These are phyloP conservation scores for Listronotus oregonensis DNA, from an alignment of 1,140 invertebrate species.

Conservation along the genomic window DNA sequence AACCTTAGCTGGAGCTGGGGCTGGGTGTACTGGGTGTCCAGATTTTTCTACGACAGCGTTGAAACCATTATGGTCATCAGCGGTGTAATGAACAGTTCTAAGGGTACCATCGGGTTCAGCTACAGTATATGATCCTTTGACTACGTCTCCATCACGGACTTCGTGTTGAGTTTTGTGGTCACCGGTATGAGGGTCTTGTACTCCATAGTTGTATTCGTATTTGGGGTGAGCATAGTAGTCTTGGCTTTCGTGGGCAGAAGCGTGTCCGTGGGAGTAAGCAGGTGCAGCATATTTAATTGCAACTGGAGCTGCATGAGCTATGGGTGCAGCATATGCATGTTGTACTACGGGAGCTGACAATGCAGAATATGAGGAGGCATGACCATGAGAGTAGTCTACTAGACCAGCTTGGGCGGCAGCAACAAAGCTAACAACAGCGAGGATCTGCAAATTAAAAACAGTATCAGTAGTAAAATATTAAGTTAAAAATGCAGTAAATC, in stretches of 20 bases:
- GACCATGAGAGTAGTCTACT: slow-evolving; percentile 6
- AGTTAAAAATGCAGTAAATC: no score
- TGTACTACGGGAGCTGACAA: not conserved
- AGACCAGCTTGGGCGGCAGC: slow-evolving; percentile 5
- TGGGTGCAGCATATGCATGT: slow-evolving; percentile 1
- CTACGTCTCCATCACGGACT: slow-evolving; percentile 56
- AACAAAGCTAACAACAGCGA: not conserved
- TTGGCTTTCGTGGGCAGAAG: slow-evolving; percentile 37
- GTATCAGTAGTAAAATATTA: no score
- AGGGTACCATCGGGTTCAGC: slow-evolving; percentile 58
- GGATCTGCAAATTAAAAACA: not conserved
- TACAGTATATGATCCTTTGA: slow-evolving; percentile 57
- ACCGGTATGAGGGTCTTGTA: slow-evolving; percentile 58
- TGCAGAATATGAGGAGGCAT: slow-evolving; percentile 6
- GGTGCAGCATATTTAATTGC: slow-evolving; percentile 7
- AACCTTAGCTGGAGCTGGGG: slow-evolving; percentile 16
- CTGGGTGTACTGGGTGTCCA: slow-evolving; percentile 33
- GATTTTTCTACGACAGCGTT: slow-evolving; percentile 53
- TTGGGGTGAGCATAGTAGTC: slow-evolving; percentile 60
- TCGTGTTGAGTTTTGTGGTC: slow-evolving; percentile 60
- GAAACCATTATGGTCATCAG: slow-evolving; percentile 59
- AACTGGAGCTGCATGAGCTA: not conserved
- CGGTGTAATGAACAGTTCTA: slow-evolving; percentile 58
- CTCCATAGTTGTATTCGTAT: slow-evolving; percentile 59
- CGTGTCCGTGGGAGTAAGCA: not conserved